Percentiles rank a stretch among this genome's conserved stretches.
Conservation (phyloP, 2,797 vertebrate genomes). For the Rhyacichthys aspro region DNA sequence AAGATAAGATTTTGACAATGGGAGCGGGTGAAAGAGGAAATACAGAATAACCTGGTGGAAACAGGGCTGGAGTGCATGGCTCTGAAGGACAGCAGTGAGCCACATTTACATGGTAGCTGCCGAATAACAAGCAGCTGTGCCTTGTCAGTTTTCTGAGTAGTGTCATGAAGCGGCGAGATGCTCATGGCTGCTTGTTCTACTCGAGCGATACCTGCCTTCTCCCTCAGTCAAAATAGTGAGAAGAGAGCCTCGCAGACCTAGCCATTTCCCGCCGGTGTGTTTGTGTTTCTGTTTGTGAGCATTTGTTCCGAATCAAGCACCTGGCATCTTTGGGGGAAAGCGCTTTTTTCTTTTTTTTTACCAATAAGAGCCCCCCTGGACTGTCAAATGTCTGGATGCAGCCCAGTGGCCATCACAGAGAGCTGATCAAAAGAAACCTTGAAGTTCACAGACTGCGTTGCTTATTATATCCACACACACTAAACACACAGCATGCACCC, state of each 20-base stretch:
- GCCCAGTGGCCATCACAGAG: conserved; percentile 66
- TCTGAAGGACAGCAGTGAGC: conserved; percentile 53
- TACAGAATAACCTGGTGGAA: too few species aligned
- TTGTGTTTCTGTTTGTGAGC: conserved; percentile 77
- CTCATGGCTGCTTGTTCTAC: conserved; percentile 74
- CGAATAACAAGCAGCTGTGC: conserved; percentile 75
- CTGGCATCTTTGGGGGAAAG: conserved; percentile 55
- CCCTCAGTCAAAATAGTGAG: conserved; percentile 30
- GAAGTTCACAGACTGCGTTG: conserved; percentile 61
- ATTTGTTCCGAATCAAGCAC: conserved; percentile 82
- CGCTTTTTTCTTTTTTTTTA: conserved; percentile 45
- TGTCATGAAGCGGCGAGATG: conserved; percentile 73
- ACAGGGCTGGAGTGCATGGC: conserved; percentile 46
- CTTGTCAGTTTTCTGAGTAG: conserved; percentile 82
- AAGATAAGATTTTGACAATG: too few species aligned
- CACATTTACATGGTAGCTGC: conserved; percentile 68
- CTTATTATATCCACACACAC: conserved; percentile 49
- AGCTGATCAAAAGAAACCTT: conserved; percentile 68
- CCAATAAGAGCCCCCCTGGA: conserved; percentile 68
- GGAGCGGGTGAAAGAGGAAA: too few species aligned
- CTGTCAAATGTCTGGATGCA: conserved; percentile 81
- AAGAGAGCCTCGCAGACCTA: conserved; percentile 12
- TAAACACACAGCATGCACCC: conserved; percentile 43
- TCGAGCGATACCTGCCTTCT: conserved; percentile 63
- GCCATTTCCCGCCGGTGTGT: conserved; percentile 63